These are phyloP conservation scores for Tachysurus vachellii DNA, from an alignment of 2,113 vertebrate genomes.

Conservation along the genomic window DNA sequence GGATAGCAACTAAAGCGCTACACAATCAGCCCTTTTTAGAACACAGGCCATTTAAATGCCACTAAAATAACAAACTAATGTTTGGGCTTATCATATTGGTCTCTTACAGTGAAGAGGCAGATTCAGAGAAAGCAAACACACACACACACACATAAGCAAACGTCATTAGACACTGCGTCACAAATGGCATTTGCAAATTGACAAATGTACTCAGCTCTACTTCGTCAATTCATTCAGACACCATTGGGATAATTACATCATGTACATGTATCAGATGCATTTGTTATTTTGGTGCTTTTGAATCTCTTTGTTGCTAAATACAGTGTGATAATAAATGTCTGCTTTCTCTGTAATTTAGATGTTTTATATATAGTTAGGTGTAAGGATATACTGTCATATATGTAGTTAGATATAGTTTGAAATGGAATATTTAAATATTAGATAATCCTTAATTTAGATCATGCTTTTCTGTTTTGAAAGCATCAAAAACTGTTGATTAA, in stretches of 20 bases:
- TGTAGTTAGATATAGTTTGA: too few relatives aligned
- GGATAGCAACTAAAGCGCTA: conserved; percentile 44
- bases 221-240: conserved; percentile 1
- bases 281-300: not conserved
- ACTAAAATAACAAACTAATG: conserved; percentile 54
- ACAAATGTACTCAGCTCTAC: conserved; percentile 3
- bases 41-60: conserved; percentile 42
- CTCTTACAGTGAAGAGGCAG: conserved; percentile 17
- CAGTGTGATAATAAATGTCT: not conserved
- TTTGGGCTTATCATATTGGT: conserved; percentile 44
- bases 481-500: not conserved
- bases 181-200: conserved; percentile 18
- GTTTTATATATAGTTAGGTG: not conserved
- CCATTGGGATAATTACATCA: conserved; percentile 26
- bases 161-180: not conserved
- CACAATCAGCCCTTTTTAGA: conserved; percentile 45
- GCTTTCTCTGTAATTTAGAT: not conserved
- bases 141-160: conserved; percentile 16
- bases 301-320: not conserved
- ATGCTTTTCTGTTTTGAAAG: not conserved
- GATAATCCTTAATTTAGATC: not conserved
- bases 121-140: conserved; percentile 18
- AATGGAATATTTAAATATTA: not conserved
- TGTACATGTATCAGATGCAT: not conserved
- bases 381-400: too few relatives aligned